A percentile compares a stretch with the other conserved stretches of the same genome.
phyloP scores from a whole-genome alignment of 1,140 invertebrate species.

The Pinna nobilis region DNA sequence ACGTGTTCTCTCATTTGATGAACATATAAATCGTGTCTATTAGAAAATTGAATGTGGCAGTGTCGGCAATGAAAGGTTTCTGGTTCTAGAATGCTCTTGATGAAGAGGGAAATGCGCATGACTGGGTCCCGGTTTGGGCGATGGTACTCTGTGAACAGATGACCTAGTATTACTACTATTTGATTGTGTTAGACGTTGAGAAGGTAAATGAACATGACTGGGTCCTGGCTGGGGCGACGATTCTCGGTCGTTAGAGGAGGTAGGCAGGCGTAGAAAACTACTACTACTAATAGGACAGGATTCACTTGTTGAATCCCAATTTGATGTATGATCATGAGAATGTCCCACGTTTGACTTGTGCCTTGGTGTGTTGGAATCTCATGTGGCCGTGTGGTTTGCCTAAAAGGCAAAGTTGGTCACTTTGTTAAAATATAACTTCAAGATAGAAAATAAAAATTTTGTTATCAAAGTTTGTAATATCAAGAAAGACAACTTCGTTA shows the following conservation, averaged over 20 bases:
- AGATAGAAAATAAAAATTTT: not conserved
- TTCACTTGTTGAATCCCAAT: not conserved
- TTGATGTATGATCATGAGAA: not conserved
- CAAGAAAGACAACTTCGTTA: constrained; percentile 1
- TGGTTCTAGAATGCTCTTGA: too few relatives aligned
- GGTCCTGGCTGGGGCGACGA: not conserved
- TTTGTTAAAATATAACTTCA: not conserved
- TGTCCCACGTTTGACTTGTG: not conserved
- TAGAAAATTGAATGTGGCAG: not conserved
- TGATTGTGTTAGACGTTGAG: not conserved
- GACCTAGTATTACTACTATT: not conserved
- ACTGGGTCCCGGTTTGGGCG: not conserved
- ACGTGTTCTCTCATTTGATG: constrained; percentile 4
- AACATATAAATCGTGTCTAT: not conserved
- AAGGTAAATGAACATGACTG: not conserved
- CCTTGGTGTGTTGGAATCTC: not conserved
- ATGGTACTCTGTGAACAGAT: not conserved
- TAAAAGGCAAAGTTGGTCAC: not conserved
- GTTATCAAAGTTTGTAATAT: not conserved
- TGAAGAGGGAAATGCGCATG: not conserved
- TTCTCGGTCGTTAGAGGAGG: not conserved
- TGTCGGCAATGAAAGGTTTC: constrained; percentile 1
- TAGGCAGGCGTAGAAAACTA: not conserved
- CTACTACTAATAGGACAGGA: not conserved
- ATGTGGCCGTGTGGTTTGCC: not conserved